phyloP scores from a whole-genome alignment of 2,113 vertebrate species.

The Hemicordylus capensis region DNA sequence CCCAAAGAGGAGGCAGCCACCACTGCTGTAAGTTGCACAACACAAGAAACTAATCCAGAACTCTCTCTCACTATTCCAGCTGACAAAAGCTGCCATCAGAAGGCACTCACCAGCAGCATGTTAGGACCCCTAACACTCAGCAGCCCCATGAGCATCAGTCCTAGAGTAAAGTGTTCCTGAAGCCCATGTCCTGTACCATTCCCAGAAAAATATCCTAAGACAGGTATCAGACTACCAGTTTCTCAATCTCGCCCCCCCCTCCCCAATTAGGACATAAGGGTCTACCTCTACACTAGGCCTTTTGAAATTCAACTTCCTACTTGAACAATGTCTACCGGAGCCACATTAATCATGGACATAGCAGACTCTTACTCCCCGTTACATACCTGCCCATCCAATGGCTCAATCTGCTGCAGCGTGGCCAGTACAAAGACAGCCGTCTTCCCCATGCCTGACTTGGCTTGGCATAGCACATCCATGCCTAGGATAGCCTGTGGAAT shows the following conservation, averaged over 20 bases:
- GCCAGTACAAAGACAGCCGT: conserved; percentile 86
- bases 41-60: not conserved
- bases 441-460: conserved; percentile 87
- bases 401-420: conserved; percentile 84
- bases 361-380: not conserved
- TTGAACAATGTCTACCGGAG: not conserved
- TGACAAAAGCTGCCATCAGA: not conserved
- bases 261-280: not conserved
- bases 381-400: conserved; percentile 81
- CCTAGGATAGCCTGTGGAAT: conserved; percentile 87
- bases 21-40: no score
- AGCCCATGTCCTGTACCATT: not conserved
- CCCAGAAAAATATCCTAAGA: not conserved
- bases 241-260: not conserved
- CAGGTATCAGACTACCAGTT: not conserved
- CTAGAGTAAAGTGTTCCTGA: not conserved
- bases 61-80: not conserved
- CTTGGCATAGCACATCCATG: conserved; percentile 88
- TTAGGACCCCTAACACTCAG: not conserved
- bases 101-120: not conserved
- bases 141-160: not conserved
- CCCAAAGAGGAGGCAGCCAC: no score
- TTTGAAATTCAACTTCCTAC: not conserved
- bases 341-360: no score
- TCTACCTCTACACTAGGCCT: not conserved